phyloP scores from a whole-genome alignment of 2,797 vertebrate species.

The Characodon lateralis region DNA sequence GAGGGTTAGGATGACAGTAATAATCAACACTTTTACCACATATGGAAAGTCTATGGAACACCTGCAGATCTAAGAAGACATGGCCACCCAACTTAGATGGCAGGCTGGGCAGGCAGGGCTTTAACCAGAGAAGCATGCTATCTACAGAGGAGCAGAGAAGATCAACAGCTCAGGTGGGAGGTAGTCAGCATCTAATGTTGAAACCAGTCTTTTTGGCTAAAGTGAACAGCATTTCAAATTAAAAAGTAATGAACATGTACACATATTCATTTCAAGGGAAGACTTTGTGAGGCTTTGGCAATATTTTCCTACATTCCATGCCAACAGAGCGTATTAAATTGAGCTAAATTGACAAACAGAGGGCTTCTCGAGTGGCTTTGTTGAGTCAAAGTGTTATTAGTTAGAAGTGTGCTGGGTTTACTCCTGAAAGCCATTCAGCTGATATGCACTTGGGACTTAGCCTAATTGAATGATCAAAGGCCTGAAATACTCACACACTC shows the following conservation, averaged over 20 bases:
- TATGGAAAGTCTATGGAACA: not conserved
- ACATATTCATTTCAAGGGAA: conserved; percentile 3
- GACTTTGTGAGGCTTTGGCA: not conserved
- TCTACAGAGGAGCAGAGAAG: not conserved
- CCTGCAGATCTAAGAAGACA: not conserved
- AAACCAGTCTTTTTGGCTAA: conserved; percentile 17
- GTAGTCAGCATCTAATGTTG: not conserved
- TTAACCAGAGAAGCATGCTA: not conserved
- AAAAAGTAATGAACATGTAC: conserved; percentile 11
- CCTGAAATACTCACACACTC: conserved; percentile 28
- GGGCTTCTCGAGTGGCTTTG: conserved; percentile 28
- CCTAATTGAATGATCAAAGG: conserved; percentile 61
- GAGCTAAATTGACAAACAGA: conserved; percentile 40
- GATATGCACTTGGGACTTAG: conserved; percentile 45
- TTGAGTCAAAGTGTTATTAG: conserved; percentile 37
- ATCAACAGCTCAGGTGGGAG: no score
- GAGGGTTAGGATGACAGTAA: not conserved
- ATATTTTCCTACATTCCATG: conserved; percentile 1
- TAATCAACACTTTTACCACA: not conserved
- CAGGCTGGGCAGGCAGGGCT: not conserved
- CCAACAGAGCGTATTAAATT: conserved; percentile 40
- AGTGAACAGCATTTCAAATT: conserved; percentile 12
- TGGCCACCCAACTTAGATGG: not conserved
- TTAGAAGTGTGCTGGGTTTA: conserved; percentile 23
- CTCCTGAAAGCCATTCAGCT: conserved; percentile 49